Evolutionary conservation across 1,140 invertebrate species (phyloP), one percentile per base, ranked within the genome.

Genomic region (Lerema accius): DNA sequence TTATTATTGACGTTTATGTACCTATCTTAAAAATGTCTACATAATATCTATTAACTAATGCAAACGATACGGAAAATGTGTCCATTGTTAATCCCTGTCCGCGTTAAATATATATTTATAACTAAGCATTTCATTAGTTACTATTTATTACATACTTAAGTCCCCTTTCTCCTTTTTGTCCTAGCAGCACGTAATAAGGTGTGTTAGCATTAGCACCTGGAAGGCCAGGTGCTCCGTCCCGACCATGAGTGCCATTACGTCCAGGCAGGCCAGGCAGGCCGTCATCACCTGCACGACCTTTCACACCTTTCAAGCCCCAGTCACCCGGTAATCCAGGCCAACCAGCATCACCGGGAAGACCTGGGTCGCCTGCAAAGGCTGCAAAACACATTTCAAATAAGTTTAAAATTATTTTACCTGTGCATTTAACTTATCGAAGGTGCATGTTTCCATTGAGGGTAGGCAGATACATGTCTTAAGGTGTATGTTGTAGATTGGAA

Each of bases 341-440:
- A 17, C 95, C 95, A 11, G 85, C 67, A 76, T 96, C 95, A 59
- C 96, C 96, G 1, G 66, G 63, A 59, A 92, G 85, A 15, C 96
- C 96, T 46, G 92, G 92, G 0, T 65, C 39, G 26, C 96, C 96
- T 63, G 87, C 80, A 28, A 88, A 80, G 63, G 92, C 93, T 93
- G 26, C 11, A 39, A 70, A 63, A 64, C 55, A 80, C 66, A 32
- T 32, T 32, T 32, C 7, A 32, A 32, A 5, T 3, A 23, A 23
- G 19, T 23, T 2, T 23, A 23, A 23, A 3, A 5, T 23, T 23
- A 3, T 5, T 3, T 23, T 23, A 23, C 19, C 2, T 23, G 19
- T n/a, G n/a, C n/a, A n/a, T n/a, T n/a, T n/a, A n/a, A n/a, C n/a
- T n/a, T n/a, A n/a, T n/a, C n/a, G n/a, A n/a, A n/a, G n/a, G n/a